These are phyloP conservation scores for Torymus tubicola DNA, from an alignment of 2,888 invertebrate species.

Conservation along the genomic window DNA sequence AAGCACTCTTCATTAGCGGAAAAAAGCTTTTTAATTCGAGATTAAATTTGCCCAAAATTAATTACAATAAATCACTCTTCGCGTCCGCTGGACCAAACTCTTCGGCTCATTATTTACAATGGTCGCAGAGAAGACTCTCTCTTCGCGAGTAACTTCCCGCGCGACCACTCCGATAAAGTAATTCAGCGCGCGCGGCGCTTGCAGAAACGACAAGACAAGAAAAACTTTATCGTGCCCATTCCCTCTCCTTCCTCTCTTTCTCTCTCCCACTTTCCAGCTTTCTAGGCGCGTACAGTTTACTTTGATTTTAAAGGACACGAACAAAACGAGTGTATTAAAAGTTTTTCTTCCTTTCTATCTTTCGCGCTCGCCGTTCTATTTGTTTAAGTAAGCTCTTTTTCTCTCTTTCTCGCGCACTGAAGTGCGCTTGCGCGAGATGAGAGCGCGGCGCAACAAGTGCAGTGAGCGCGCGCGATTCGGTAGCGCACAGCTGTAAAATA, in stretches of 20 bases:
- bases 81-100: not conserved
- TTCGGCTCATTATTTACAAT: conserved; percentile 37
- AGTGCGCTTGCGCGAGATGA: too few relatives aligned
- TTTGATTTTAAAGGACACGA: conserved; percentile 25
- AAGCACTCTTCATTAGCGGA: too few relatives aligned
- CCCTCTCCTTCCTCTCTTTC: not conserved
- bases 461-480: conserved; percentile 35
- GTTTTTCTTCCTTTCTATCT: not conserved
- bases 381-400: conserved; percentile 12
- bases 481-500: conserved; percentile 40
- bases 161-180: conserved; percentile 39
- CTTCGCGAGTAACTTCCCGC: not conserved
- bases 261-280: not conserved
- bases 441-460: conserved; percentile 46
- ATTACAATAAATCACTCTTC: conserved; percentile 27
- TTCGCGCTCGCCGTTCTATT: conserved; percentile 30
- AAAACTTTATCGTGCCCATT: conserved; percentile 38
- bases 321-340: conserved; percentile 8
- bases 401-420: too few relatives aligned
- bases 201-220: conserved; percentile 50
- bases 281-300: not conserved
- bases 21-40: not conserved
- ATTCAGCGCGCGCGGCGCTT: conserved; percentile 16
- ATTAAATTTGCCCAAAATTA: conserved; percentile 23
- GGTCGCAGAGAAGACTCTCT: not conserved